phyloP scores from a whole-genome alignment of 1,140 invertebrate species.

The Meloidogyne exigua region DNA sequence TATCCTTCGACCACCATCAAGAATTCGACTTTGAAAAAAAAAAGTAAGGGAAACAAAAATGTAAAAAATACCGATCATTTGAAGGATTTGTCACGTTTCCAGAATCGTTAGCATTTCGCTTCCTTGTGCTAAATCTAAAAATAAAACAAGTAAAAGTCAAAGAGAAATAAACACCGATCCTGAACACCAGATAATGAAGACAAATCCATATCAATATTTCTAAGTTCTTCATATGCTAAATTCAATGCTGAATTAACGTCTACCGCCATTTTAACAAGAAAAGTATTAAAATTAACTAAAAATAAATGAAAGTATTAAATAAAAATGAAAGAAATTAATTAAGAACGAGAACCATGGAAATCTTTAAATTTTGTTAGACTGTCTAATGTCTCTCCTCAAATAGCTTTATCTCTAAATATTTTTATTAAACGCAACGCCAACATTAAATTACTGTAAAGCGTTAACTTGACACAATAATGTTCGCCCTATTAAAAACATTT shows the following conservation, averaged over 20 bases:
- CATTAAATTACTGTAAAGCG: not conserved
- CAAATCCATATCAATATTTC: constrained; percentile 34
- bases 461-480: not conserved
- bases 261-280: constrained; percentile 22
- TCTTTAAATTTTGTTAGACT: no score
- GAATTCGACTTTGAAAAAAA: constrained; percentile 31
- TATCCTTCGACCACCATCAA: constrained; percentile 30
- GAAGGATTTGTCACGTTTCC: not conserved
- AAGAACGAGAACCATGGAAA: no score
- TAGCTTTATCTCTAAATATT: not conserved
- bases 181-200: constrained; percentile 25
- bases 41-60: not conserved
- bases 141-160: not conserved
- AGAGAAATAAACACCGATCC: constrained; percentile 22
- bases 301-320: constrained; percentile 4
- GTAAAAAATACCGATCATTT: constrained; percentile 25
- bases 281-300: not conserved
- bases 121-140: constrained; percentile 20
- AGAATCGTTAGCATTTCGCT: constrained; percentile 11
- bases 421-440: not conserved
- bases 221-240: constrained; percentile 36
- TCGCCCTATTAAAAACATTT: no score
- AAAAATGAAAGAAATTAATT: no score
- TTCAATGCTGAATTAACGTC: constrained; percentile 32
- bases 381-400: not conserved